Evolutionary conservation across 2,113 vertebrate species (phyloP).

Genomic region (Clinocottus analis): DNA sequence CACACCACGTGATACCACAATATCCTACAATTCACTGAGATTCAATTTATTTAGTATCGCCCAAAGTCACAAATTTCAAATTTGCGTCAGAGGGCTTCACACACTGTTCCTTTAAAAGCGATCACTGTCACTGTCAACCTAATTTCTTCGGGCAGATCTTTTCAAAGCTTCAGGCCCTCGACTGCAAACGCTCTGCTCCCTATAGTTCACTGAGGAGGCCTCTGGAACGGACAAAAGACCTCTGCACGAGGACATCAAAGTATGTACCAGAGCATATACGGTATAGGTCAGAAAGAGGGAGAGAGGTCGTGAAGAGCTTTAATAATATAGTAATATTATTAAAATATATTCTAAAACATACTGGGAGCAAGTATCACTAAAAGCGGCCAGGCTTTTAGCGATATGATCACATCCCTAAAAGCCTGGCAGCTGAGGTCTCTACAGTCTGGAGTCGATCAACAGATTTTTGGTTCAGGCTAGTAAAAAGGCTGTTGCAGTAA

Average conservation of each 20-base stretch:
- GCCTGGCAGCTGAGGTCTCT: not conserved
- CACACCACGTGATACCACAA: too few relatives aligned
- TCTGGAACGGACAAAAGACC: not conserved
- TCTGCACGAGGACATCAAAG: not conserved
- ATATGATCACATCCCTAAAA: not conserved
- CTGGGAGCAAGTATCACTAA: too few relatives aligned
- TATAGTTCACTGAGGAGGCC: not conserved
- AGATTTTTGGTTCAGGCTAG: not conserved
- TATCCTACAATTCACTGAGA: too few relatives aligned
- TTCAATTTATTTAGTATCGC: too few relatives aligned
- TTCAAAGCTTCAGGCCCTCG: not conserved
- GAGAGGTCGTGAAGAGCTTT: not conserved
- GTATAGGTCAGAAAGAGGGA: not conserved
- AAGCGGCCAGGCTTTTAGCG: too few relatives aligned
- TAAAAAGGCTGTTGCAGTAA: not conserved
- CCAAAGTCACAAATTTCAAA: too few relatives aligned
- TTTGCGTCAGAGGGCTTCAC: too few relatives aligned
- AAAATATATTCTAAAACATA: too few relatives aligned
- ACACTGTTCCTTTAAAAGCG: not conserved
- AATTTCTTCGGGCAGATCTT: not conserved
- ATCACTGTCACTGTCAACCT: not conserved
- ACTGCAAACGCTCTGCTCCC: not conserved
- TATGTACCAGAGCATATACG: not conserved
- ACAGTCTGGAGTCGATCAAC: not conserved
- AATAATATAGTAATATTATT: too few relatives aligned